phyloP scores from a whole-genome alignment of 2,113 vertebrate species.

The Sceloporus tristichus region DNA sequence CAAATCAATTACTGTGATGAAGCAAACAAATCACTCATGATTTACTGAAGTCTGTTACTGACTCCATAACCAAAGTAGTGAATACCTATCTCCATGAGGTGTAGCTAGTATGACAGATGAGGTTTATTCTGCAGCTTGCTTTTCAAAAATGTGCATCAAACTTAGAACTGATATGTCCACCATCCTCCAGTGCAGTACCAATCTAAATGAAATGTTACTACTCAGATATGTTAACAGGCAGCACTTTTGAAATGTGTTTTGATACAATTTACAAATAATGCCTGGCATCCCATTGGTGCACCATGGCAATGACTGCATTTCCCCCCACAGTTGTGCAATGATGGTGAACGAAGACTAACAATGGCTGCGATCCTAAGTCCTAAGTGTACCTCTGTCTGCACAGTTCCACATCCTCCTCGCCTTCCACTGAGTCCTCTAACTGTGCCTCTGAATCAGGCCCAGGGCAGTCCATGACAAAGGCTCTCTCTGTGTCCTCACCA shows the following conservation, averaged over 20 bases:
- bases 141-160: background rate
- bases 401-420: too few relatives aligned
- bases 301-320: too few relatives aligned
- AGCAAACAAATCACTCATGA: constrained; percentile 5
- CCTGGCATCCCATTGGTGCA: too few relatives aligned
- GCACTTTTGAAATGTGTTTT: background rate
- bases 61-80: background rate
- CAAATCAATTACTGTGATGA: constrained; percentile 1
- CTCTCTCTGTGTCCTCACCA: too few relatives aligned
- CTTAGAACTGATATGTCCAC: background rate
- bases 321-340: too few relatives aligned
- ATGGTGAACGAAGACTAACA: too few relatives aligned
- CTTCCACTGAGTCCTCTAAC: too few relatives aligned
- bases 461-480: too few relatives aligned
- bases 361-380: too few relatives aligned
- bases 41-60: constrained; percentile 9
- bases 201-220: background rate
- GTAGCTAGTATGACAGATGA: background rate
- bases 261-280: background rate
- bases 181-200: background rate
- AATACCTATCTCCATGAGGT: background rate
- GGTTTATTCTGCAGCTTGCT: background rate
- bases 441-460: too few relatives aligned
- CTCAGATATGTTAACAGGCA: background rate
- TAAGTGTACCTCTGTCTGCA: too few relatives aligned